Base-by-base conservation (phyloP, 2,888 invertebrate genomes). In the Noctua fimbriata region DNA sequence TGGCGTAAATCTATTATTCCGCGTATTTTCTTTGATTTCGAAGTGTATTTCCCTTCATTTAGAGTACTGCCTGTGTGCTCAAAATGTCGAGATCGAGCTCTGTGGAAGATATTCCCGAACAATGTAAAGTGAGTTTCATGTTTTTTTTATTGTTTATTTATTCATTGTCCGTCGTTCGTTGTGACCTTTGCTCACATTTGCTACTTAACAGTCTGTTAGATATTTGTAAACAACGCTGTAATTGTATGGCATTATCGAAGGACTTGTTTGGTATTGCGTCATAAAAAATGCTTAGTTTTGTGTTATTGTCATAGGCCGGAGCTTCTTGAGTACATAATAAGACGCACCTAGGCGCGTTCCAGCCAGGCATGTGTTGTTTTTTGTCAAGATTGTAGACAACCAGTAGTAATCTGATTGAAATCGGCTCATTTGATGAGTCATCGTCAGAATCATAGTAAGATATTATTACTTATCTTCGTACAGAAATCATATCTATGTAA, bases 71-170 rank as follows among this genome's bases (percentile, higher is more conserved):
- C 44, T 77, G 70, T 72, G 78, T 73, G 21, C 70, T 77, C 81
- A 93, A 91, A 80, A 96, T 96, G 96, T 96, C 96, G 81, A 78
- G 76, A 79, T 94, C 94, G 76, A 96, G 96, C 90, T 96, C 96
- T 24, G 94, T 94, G 28, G 96, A 96, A 89, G 96, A 96, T 89
- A 93, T 96, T 84, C 95, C 95, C 21, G 96, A 96, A 52, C 96
- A 95, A 85, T 95, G 94, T 88, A 95, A 93, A 92, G 96, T 96
- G 88, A 92, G 93, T 92, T 87, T 75, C 69, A 73, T 73, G 58
- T 76, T 86, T 84, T 81, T 83, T 75, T 89, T 88, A 88, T 87
- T 86, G 86, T 88, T 89, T 87, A 88, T 88, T 85, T 90, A 88
- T 90, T 88, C 88, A 89, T 91, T 89, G 89, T 89, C 89, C 87